Conservation (phyloP, 2,797 vertebrate species). For the Brachymystax lenok region DNA sequence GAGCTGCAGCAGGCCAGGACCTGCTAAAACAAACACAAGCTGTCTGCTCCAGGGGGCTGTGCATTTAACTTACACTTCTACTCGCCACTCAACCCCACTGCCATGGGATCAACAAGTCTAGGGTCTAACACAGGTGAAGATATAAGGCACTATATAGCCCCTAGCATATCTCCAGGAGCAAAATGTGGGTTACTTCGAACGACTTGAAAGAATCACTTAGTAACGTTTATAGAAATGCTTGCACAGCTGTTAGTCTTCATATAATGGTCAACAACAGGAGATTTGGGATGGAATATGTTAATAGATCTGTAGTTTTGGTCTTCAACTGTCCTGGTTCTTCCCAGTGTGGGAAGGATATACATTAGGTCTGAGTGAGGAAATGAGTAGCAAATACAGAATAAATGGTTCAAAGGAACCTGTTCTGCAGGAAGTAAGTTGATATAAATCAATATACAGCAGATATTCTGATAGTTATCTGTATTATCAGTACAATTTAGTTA, state of each 20-base stretch:
- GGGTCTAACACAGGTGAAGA: not conserved
- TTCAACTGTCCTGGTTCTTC: not conserved
- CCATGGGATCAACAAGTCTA: not conserved
- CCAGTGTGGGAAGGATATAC: not conserved
- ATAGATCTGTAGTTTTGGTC: too few relatives aligned
- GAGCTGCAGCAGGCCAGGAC: conserved; percentile 31
- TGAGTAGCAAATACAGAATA: not conserved
- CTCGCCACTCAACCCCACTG: not conserved
- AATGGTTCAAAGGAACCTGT: not conserved
- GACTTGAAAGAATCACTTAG: not conserved
- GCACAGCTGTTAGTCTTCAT: not conserved
- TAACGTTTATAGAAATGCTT: not conserved
- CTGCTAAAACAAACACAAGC: conserved; percentile 35
- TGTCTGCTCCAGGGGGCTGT: not conserved
- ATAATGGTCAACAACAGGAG: not conserved
- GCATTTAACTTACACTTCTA: not conserved
- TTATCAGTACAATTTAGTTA: too few relatives aligned
- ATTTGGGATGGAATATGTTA: not conserved
- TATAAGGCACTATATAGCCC: not conserved
- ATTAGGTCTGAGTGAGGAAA: not conserved
- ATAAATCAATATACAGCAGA: not conserved
- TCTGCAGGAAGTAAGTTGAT: not conserved
- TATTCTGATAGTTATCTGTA: not conserved
- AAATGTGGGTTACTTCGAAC: not conserved
- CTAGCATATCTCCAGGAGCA: too few relatives aligned